These are phyloP conservation scores for Pachycephala philippinensis DNA, from an alignment of 2,113 vertebrate genomes.

Conservation along the genomic window DNA sequence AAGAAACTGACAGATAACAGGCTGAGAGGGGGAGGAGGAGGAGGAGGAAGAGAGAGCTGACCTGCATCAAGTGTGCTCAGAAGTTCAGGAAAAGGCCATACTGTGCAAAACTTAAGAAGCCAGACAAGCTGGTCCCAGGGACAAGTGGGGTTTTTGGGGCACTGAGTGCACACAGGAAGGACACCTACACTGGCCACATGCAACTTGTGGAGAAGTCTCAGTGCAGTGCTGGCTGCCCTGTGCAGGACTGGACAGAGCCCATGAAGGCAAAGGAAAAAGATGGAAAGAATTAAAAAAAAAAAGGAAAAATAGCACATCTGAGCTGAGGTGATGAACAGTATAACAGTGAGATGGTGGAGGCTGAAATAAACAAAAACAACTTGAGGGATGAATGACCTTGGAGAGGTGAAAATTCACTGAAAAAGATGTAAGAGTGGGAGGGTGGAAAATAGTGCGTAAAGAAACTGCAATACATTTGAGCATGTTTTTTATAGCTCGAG, in stretches of 20 bases:
- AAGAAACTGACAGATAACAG: neutral
- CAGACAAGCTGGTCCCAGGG: neutral
- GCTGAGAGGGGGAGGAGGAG: neutral
- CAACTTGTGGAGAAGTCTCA: rapidly evolving
- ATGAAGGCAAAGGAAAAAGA: neutral
- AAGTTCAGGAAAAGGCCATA: neutral
- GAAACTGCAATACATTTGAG: neutral
- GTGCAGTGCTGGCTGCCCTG: too few species aligned
- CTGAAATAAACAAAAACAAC: neutral
- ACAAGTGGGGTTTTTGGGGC: rapidly evolving
- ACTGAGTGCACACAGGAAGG: neutral
- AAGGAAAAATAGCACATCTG: neutral
- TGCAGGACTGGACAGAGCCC: neutral
- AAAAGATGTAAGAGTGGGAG: neutral
- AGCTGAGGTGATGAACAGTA: neutral
- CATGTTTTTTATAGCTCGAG: neutral
- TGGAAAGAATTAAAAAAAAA: neutral
- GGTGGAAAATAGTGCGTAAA: rapidly evolving
- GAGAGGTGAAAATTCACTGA: neutral
- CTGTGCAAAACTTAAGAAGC: neutral
- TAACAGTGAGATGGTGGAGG: neutral
- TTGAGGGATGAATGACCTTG: neutral
- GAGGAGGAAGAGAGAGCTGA: neutral
- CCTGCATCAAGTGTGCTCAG: neutral
- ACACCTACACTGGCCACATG: neutral